Evolutionary conservation across 2,113 vertebrate genomes (phyloP).

Genomic region (Heloderma charlesbogerti): DNA sequence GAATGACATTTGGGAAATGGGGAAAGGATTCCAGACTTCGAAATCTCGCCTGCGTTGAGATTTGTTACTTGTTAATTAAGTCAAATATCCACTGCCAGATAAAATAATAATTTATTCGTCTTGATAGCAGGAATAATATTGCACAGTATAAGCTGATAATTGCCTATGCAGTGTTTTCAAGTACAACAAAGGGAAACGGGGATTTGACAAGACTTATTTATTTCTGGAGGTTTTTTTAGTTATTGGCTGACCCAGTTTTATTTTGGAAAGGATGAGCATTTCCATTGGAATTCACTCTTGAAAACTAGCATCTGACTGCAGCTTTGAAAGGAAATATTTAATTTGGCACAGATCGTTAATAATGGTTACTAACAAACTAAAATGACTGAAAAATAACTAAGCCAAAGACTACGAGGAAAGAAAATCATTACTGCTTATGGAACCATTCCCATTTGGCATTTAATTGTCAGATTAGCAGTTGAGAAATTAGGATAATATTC

Average conservation of each 20-base stretch:
- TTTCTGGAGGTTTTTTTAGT: accelerated
- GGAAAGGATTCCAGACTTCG: neutral
- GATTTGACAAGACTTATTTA: neutral
- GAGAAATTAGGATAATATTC: neutral
- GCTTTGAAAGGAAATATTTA: neutral
- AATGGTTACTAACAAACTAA: neutral
- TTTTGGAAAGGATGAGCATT: neutral
- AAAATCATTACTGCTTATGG: neutral
- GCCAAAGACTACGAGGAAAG: neutral
- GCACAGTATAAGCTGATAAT: accelerated
- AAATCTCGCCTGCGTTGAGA: neutral
- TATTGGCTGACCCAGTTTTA: constrained; percentile 2
- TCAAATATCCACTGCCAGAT: neutral
- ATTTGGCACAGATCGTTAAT: constrained; percentile 1
- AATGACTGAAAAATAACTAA: neutral
- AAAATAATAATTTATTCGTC: neutral
- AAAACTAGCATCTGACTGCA: neutral
- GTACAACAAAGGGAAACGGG: accelerated
- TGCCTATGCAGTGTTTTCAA: accelerated
- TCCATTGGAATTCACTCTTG: neutral
- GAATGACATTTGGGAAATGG: neutral
- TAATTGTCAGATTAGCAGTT: neutral
- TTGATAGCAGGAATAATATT: accelerated
- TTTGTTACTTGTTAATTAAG: neutral
- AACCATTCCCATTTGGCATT: neutral